Evolutionary conservation across 1,140 invertebrate genomes (phyloP).

Genomic region (Chironomus tepperi): DNA sequence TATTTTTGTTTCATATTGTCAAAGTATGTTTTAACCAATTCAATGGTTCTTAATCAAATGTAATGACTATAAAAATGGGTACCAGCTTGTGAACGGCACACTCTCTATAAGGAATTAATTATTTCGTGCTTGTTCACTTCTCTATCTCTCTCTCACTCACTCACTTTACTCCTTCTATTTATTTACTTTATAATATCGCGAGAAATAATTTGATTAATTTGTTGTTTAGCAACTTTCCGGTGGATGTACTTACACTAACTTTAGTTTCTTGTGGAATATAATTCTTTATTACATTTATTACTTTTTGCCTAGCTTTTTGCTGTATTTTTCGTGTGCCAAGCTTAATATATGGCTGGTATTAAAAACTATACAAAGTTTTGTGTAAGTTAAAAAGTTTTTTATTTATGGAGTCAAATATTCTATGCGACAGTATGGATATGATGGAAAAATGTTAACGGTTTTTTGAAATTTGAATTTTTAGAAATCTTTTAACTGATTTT

Average conservation of each 20-base stretch:
- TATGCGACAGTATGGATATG: no score
- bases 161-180: neutral
- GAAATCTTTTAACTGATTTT: no score
- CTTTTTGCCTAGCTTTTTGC: no score
- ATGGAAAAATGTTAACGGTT: no score
- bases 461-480: no score
- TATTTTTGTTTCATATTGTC: slow-evolving; percentile 16
- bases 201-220: slow-evolving; percentile 10
- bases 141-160: neutral
- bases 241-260: neutral
- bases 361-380: no score
- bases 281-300: no score
- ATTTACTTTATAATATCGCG: neutral
- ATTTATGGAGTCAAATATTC: no score
- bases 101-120: neutral
- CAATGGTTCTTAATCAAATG: slow-evolving; percentile 8
- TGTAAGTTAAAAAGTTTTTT: no score
- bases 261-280: no score
- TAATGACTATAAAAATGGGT: neutral
- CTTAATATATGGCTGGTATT: no score
- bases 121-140: slow-evolving; percentile 1
- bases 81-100: neutral
- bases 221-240: neutral
- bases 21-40: slow-evolving; percentile 3
- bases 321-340: no score